A percentile compares a stretch with the other conserved stretches of the same genome.
Conservation (phyloP, 2,888 invertebrate genomes). For the Torymus texanus region DNA sequence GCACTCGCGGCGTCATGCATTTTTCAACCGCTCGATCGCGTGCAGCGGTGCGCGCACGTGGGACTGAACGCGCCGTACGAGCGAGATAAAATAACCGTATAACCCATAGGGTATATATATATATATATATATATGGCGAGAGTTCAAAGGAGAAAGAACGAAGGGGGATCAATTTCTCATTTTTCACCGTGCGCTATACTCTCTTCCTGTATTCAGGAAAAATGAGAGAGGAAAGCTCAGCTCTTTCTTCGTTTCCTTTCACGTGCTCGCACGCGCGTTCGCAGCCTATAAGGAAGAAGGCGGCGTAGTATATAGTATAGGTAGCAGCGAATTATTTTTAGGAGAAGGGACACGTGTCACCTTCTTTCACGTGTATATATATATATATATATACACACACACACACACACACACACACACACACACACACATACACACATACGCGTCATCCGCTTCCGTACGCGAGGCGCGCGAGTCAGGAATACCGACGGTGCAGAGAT, state of each 20-base stretch:
- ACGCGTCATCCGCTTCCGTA: slow-evolving; percentile 29
- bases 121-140: background rate
- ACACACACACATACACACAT: too few relatives aligned
- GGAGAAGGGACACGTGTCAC: slow-evolving; percentile 50
- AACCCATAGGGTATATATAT: background rate
- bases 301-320: too few relatives aligned
- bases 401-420: too few relatives aligned
- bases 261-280: slow-evolving; percentile 50
- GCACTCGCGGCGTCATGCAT: background rate
- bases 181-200: background rate
- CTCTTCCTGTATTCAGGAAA: slow-evolving; percentile 37
- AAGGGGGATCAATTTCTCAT: slow-evolving; percentile 47
- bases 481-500: slow-evolving; percentile 34
- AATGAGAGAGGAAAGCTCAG: slow-evolving; percentile 26
- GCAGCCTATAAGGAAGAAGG: too few relatives aligned
- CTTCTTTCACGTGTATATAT: slow-evolving; percentile 38
- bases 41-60: background rate
- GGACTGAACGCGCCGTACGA: background rate
- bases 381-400: too few relatives aligned
- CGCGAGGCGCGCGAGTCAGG: slow-evolving; percentile 35
- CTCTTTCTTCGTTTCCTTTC: slow-evolving; percentile 55
- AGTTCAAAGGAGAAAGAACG: slow-evolving; percentile 27
- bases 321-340: slow-evolving; percentile 53
- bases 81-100: slow-evolving; percentile 1
- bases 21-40: background rate